A percentile compares a stretch with the other conserved stretches of the same genome.
Conservation (phyloP, 1,140 invertebrate species). For the Drosophila tsacasi region DNA sequence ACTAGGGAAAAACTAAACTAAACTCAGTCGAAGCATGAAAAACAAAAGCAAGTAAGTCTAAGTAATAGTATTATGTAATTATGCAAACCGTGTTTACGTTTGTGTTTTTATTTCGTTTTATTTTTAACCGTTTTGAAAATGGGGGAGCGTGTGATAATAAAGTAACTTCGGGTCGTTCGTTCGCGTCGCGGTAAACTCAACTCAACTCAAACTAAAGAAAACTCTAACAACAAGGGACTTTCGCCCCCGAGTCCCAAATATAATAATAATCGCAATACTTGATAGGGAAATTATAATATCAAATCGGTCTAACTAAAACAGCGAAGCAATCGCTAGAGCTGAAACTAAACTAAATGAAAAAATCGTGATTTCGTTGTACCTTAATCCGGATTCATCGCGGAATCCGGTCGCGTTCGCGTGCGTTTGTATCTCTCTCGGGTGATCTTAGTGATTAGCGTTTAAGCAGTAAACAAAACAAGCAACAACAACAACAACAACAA, state of each 20-base stretch:
- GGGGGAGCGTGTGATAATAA: constrained; percentile 84
- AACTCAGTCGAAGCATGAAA: constrained; percentile 46
- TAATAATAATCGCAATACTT: constrained; percentile 55
- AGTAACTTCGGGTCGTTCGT: constrained; percentile 82
- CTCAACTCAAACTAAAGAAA: constrained; percentile 37
- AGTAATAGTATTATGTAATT: constrained; percentile 81
- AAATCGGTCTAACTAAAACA: constrained; percentile 45
- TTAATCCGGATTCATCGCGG: constrained; percentile 85
- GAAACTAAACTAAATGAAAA: constrained; percentile 66
- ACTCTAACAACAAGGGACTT: constrained; percentile 72
- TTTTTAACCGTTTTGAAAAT: constrained; percentile 24
- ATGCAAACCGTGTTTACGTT: constrained; percentile 64
- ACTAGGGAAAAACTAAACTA: constrained; percentile 50
- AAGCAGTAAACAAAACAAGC: constrained; percentile 62
- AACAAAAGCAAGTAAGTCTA: constrained; percentile 67
- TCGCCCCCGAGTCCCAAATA: constrained; percentile 83
- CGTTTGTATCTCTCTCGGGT: constrained; percentile 85
- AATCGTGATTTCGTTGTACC: constrained; percentile 86
- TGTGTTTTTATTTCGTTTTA: constrained; percentile 65
- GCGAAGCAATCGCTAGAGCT: constrained; percentile 47
- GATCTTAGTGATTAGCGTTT: constrained; percentile 84
- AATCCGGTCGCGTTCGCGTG: constrained; percentile 85
- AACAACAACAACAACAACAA: constrained; percentile 34
- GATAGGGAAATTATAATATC: constrained; percentile 41
- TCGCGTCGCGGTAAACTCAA: constrained; percentile 76